phyloP scores from a whole-genome alignment of 1,140 invertebrate genomes.

The Dinoponera quadriceps region DNA sequence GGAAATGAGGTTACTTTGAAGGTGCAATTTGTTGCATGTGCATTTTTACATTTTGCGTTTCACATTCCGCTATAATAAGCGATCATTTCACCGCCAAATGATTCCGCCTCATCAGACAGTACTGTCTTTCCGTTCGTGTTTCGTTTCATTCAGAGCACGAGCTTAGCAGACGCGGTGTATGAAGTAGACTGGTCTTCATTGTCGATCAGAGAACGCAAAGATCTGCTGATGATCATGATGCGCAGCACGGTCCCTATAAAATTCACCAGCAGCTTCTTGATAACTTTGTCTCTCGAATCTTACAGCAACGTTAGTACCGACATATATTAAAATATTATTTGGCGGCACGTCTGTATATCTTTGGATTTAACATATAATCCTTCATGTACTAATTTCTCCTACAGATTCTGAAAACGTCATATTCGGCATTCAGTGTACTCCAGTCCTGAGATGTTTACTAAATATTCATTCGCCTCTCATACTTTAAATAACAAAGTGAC shows the following conservation, averaged over 20 bases:
- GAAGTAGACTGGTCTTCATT: neutral
- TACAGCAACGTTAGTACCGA: conserved; percentile 26
- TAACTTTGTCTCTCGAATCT: conserved; percentile 10
- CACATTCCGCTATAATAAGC: neutral
- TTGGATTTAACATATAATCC: too few relatives aligned
- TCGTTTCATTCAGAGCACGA: neutral
- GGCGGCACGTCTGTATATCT: too few relatives aligned
- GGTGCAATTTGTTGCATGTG: neutral
- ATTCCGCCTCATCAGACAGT: too few relatives aligned
- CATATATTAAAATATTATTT: too few relatives aligned
- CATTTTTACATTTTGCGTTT: neutral
- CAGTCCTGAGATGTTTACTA: too few relatives aligned
- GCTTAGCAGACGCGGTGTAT: neutral
- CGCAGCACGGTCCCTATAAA: conserved; percentile 24
- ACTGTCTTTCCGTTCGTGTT: too few relatives aligned
- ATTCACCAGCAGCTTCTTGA: conserved; percentile 9
- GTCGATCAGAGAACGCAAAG: neutral
- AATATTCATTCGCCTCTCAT: too few relatives aligned
- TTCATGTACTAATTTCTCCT: too few relatives aligned
- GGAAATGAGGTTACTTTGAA: conserved; percentile 16
- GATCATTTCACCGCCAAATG: too few relatives aligned
- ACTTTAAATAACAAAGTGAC: too few relatives aligned
- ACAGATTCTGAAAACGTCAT: too few relatives aligned
- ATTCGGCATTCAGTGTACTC: too few relatives aligned
- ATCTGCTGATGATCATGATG: conserved; percentile 25